These are phyloP conservation scores for Prenolepis imparis DNA, from an alignment of 2,888 invertebrate species.

Conservation along the genomic window DNA sequence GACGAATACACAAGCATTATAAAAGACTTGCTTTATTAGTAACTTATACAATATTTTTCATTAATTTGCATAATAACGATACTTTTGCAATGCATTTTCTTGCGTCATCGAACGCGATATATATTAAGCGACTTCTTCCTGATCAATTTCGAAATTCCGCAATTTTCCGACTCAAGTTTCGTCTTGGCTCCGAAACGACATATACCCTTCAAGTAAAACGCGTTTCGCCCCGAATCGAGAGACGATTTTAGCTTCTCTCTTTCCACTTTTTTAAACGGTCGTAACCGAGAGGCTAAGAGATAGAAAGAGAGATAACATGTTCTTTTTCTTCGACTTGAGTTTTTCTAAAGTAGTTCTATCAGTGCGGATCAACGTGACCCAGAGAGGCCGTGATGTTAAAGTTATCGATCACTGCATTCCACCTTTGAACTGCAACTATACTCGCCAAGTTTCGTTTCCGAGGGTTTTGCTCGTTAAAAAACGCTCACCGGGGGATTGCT, in stretches of 20 bases:
- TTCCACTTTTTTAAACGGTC: slow-evolving; percentile 43
- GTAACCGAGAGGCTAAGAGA: slow-evolving; percentile 37
- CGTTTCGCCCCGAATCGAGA: slow-evolving; percentile 40
- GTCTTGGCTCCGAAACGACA: slow-evolving; percentile 33
- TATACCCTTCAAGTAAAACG: slow-evolving; percentile 45
- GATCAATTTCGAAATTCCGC: slow-evolving; percentile 57
- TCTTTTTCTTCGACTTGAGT: slow-evolving; percentile 40
- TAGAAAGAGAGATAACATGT: slow-evolving; percentile 27
- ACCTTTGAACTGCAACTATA: slow-evolving; percentile 16
- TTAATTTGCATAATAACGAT: slow-evolving; percentile 25
- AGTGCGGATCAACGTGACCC: slow-evolving; percentile 63
- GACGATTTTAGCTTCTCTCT: slow-evolving; percentile 18
- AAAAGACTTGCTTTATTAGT: not conserved
- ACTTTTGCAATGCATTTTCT: not conserved
- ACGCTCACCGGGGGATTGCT: slow-evolving; percentile 25
- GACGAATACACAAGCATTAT: not conserved
- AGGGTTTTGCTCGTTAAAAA: slow-evolving; percentile 50
- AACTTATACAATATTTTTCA: not conserved
- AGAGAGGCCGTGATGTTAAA: slow-evolving; percentile 48
- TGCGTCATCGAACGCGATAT: slow-evolving; percentile 6
- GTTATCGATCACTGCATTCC: slow-evolving; percentile 56
- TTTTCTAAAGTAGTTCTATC: slow-evolving; percentile 65
- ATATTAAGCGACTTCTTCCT: not conserved
- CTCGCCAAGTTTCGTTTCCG: slow-evolving; percentile 12
- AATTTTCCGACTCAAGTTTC: slow-evolving; percentile 55